Evolutionary conservation across 2,113 vertebrate genomes (phyloP), one percentile per base, ranked within the genome.

Genomic region (Morone chrysops): DNA sequence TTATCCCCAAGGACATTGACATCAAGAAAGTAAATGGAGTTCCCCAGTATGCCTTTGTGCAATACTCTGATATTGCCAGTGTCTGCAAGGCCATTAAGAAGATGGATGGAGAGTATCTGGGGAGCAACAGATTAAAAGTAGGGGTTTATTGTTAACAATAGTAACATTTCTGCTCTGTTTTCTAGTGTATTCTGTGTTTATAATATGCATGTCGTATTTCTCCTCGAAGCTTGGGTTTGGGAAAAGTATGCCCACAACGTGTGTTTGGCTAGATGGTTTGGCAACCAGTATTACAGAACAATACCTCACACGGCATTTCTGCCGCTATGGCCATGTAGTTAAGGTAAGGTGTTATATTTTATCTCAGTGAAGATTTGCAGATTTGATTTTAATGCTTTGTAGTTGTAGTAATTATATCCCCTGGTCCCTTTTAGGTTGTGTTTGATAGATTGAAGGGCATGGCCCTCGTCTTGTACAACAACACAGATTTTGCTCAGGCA

Each of bases 11-110:
- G 98, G 98, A 99, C 84, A 99, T 99, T 10, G 98, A 99, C 92
- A 98, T 99, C 84, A 99, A 99, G 94, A 99, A 99, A 84, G 97
- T 98, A 80, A 99, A 99, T 0, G 98, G 98, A 45, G 96, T 98
- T 84, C 98, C 98, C 61, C 98, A 99, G 83, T 99, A 99, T 63
- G 98, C 98, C 0, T 99, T 99, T 94, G 95, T 99, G 81, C 98
- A 99, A 79, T 99, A 99, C 90, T 98, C 97, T 70, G 97, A 99
- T 86, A 99, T 99, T 71, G 97, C 97, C 40, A 99, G 98, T 0
- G 98, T 99, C 62, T 99, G 98, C 91, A 99, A 99, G 94, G 98
- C 98, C 50, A 99, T 99, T 89, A 99, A 99, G 94, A 99, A 99
- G 93, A 99, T 99, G 98, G 98, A 99, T 81, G 98, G 98, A 75